Base-by-base conservation (phyloP, 2,113 vertebrate species). In the Lepus europaeus region DNA sequence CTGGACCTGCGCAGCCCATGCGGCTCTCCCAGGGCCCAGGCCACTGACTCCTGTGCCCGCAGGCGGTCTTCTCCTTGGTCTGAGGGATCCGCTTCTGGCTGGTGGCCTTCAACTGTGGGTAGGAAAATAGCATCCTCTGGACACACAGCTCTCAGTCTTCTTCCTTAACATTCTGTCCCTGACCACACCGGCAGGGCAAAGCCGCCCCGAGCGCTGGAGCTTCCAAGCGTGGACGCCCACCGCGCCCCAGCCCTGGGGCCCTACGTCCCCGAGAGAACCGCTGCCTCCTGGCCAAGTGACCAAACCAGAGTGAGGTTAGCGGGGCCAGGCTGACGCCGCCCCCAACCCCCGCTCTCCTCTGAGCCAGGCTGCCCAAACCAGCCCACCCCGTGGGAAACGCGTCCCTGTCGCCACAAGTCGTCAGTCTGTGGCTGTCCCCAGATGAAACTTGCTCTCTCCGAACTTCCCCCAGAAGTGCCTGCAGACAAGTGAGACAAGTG, bases 401-500 rank as follows among this genome's bases (percentile, higher is more conserved):
- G 3, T 16, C 25, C 20, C 9, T 2, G 22, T 27, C 31, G 0
- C 17, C 13, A 49, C 22, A 31, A n/a, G 2, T 27, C 14, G 56
- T 39, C 31, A 2, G 0, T 33, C 49, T 53, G 13, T 36, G 29
- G 27, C n/a, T 82, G 10, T 31, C 66, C 68, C 1, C 2, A 2
- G 9, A 1, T 33, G 68, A 23, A 29, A 36, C 31, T 51, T 23
- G 4, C 27, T 51, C 6, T 80, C 90, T 59, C 45, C 72, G 5
- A 22, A 36, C 20, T 39, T 45, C 56, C 51, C 31, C 3, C 1
- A 31, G 89, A 39, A 61, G 27, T 5, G 1, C 29, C 1, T 8
- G 64, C 14, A 20, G 0, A 7, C 2, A 19, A 0, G 0, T 13
- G 2, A 33, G 73, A 12, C 2, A 3, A 16, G 22, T 4, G 8